These are phyloP conservation scores for Bos javanicus DNA, from an alignment of 2,113 vertebrate genomes.

Conservation along the genomic window DNA sequence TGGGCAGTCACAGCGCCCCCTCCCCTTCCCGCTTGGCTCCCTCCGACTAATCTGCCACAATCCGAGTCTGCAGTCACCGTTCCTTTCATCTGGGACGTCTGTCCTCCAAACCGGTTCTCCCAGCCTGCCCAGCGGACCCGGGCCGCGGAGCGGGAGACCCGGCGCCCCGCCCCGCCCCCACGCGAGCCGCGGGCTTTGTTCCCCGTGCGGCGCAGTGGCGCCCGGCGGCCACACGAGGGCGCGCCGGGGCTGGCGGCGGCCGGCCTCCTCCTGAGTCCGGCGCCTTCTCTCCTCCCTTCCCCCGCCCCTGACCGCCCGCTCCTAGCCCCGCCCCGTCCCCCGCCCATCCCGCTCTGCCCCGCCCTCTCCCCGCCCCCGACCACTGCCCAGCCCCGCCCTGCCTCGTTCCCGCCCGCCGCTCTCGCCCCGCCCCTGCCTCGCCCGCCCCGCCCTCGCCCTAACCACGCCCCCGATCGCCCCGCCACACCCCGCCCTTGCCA, in stretches of 20 bases:
- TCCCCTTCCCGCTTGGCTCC: background rate
- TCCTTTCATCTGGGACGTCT: background rate
- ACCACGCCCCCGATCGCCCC: no score
- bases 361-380: no score
- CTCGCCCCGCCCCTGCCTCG: rapidly evolving
- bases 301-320: rapidly evolving
- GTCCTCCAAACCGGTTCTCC: no score
- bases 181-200: conserved; percentile 47
- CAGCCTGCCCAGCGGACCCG: rapidly evolving
- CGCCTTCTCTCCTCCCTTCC: no score
- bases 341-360: no score
- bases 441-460: background rate
- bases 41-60: background rate
- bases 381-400: no score
- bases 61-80: background rate
- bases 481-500: no score
- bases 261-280: background rate
- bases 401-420: no score
- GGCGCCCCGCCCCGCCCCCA: rapidly evolving
- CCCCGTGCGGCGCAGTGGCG: background rate
- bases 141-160: rapidly evolving
- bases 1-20: background rate
- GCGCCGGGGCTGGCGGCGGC: background rate
- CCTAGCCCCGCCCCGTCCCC: background rate
- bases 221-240: conserved; percentile 42